Base-by-base conservation (phyloP, 2,113 vertebrate species). In the Probosciger aterrimus region DNA sequence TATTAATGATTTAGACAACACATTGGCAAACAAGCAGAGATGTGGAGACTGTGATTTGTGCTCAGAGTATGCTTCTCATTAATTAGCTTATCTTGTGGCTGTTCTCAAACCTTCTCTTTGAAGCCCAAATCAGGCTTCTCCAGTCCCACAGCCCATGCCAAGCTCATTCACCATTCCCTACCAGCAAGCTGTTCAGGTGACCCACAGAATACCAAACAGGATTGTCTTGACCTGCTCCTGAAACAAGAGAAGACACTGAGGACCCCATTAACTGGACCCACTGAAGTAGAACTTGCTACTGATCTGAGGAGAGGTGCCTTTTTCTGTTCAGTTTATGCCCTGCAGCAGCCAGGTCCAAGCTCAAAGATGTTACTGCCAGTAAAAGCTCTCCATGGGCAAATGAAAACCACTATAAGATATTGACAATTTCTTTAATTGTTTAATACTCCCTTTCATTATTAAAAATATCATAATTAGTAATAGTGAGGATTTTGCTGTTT, bases 1-100 rank as follows among this genome's bases (percentile, higher is more conserved):
- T 55, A 94, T 92, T 96, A 50, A 95, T 90, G 92, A 71, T 31
- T 75, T 50, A 91, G 59, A 84, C 81, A 92, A 57, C 86, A 82
- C 57, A 5, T 0, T 85, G 88, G 90, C 81, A 85, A 30, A 47
- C 81, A 57, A 68, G 57, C 57, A 80, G 96, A 33, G 67, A 27
- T 28, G 57, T 52, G 55, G 39, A 86, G 69, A 50, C 90, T 76
- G 69, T 50, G 87, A 91, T 91, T 76, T 79, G 85, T 57, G 17
- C 67, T 95, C 53, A 60, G 62, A 70, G 31, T 35, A 16, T 12
- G 62, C 75, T 49, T 9, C n/a, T 75, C 71, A 6, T 69, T 90
- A 53, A 31, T 59, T 1, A 83, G 59, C 41, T 68, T 43, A 49
- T 70, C 80, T 11, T 11, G 27, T 35, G 89, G 64, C 73, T 81